Percentiles rank a stretch among this genome's conserved stretches.
These are phyloP conservation scores for Amaurobius ferox DNA, from an alignment of 2,888 invertebrate species.

Conservation along the genomic window DNA sequence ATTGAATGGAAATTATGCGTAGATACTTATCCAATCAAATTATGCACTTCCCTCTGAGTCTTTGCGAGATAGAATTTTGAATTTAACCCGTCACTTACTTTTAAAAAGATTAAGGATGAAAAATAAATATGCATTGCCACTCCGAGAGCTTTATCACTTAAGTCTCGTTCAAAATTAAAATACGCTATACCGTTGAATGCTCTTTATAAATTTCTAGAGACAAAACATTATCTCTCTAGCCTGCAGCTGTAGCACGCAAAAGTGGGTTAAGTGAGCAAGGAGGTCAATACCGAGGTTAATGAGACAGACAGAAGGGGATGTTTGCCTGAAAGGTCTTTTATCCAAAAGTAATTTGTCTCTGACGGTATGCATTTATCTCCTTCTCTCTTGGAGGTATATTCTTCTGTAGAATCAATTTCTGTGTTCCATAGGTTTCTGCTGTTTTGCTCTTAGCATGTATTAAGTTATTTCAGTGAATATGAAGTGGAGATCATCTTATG, in stretches of 20 bases:
- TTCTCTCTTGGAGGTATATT: not conserved
- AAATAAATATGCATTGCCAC: no score
- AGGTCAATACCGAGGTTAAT: conserved; percentile 55
- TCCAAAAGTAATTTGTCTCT: conserved; percentile 30
- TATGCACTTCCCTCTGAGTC: no score
- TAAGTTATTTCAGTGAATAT: no score
- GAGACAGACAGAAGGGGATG: conserved; percentile 24
- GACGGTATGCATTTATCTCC: conserved; percentile 17
- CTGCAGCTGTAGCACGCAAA: not conserved
- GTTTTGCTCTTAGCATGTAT: no score
- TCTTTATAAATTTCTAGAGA: not conserved
- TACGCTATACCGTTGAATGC: not conserved
- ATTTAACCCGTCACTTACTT: no score
- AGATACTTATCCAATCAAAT: no score
- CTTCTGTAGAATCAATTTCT: not conserved
- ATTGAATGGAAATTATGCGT: no score
- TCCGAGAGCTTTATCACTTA: no score
- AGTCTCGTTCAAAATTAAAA: no score
- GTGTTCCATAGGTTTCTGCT: not conserved
- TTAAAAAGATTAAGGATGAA: no score
- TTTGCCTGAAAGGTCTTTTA: conserved; percentile 37
- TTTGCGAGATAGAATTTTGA: no score
- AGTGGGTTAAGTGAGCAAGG: conserved; percentile 3
- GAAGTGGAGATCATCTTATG: no score
- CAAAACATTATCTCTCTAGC: not conserved